phyloP scores from a whole-genome alignment of 2,888 invertebrate species.

The Malacosoma neustria region DNA sequence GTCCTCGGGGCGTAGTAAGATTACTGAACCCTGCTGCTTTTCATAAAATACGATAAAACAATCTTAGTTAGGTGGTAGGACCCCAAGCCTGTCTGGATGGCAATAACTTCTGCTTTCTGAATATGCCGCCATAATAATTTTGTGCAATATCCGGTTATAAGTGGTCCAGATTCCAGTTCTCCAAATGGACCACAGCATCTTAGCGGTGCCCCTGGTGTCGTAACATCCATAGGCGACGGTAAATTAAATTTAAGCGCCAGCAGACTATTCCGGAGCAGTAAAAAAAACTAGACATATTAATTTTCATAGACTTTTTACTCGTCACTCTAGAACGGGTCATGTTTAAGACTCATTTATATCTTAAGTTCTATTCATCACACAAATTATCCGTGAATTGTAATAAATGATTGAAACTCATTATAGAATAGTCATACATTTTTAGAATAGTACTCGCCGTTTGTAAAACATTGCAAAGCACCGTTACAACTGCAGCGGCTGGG shows the following conservation, averaged over 20 bases:
- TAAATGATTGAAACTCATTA: too few relatives aligned
- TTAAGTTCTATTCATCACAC: too few relatives aligned
- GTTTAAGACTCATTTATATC: too few relatives aligned
- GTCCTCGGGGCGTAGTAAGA: not conserved
- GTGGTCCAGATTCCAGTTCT: not conserved
- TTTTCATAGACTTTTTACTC: too few relatives aligned
- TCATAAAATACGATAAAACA: not conserved
- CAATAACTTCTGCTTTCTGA: not conserved
- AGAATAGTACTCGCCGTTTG: not conserved
- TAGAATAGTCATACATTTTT: too few relatives aligned
- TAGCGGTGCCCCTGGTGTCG: not conserved
- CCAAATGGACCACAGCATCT: not conserved
- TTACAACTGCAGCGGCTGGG: slow-evolving; percentile 2
- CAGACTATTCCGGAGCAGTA: too few relatives aligned
- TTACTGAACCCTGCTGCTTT: not conserved
- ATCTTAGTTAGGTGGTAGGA: not conserved
- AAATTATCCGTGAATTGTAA: too few relatives aligned
- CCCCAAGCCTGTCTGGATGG: not conserved
- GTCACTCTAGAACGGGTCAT: too few relatives aligned
- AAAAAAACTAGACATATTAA: too few relatives aligned
- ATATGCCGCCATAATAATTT: not conserved
- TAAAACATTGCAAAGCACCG: not conserved
- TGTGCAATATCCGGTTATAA: not conserved
- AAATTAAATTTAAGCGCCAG: too few relatives aligned
- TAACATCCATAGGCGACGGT: not conserved